Evolutionary conservation across 2,113 vertebrate species (phyloP).

Genomic region (Proteles cristata): DNA sequence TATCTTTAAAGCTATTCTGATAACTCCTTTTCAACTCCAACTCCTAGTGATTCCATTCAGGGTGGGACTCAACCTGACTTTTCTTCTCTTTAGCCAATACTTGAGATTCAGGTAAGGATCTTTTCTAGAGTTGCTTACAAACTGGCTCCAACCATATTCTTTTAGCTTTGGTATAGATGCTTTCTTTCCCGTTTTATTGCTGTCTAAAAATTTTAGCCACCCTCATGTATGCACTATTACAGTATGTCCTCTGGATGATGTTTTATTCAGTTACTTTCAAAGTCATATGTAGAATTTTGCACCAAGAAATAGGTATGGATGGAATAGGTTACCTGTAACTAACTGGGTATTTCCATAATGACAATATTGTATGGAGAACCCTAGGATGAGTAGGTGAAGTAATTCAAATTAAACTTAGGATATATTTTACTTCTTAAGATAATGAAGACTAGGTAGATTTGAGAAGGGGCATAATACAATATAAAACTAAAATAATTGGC

Average conservation of each 20-base stretch:
- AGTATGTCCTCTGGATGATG: background rate
- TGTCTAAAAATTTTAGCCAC: background rate
- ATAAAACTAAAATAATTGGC: slow-evolving; percentile 14
- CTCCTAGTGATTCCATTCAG: background rate
- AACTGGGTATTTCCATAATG: background rate
- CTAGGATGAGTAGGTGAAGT: background rate
- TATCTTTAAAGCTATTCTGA: slow-evolving; percentile 18
- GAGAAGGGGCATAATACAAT: background rate
- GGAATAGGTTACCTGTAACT: background rate
- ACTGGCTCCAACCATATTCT: background rate
- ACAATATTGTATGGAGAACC: background rate
- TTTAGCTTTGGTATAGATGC: background rate
- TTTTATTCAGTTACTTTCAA: background rate
- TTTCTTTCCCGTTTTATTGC: background rate
- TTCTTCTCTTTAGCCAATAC: background rate
- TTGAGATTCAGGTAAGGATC: background rate
- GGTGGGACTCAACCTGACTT: background rate
- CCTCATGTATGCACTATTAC: background rate
- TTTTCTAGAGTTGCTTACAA: background rate
- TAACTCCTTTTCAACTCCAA: background rate
- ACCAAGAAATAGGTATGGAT: background rate
- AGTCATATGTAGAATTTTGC: background rate
- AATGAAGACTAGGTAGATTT: background rate
- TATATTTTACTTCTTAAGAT: slow-evolving; percentile 32
- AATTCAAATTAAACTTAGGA: background rate